These are phyloP conservation scores for Drosophila suzukii DNA, from an alignment of 1,140 invertebrate species.

Conservation along the genomic window DNA sequence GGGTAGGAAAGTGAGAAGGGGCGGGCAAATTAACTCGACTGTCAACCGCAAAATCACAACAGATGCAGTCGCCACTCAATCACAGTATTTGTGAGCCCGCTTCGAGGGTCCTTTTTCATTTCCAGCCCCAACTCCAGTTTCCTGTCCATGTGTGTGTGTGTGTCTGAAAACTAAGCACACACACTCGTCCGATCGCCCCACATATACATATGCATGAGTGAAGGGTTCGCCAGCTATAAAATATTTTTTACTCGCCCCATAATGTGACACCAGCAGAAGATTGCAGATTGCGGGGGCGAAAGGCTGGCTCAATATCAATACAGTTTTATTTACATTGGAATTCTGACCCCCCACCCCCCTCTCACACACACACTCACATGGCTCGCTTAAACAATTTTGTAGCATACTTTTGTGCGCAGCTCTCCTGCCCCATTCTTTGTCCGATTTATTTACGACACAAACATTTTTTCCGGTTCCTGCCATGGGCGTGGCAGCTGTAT, in stretches of 20 bases:
- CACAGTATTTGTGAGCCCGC: slow-evolving; percentile 60
- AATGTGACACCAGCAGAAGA: slow-evolving; percentile 60
- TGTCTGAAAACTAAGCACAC: slow-evolving; percentile 54
- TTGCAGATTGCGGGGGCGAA: neutral
- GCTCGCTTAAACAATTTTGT: slow-evolving; percentile 58
- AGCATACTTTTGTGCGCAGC: slow-evolving; percentile 63
- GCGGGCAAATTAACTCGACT: slow-evolving; percentile 74
- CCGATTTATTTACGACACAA: slow-evolving; percentile 53
- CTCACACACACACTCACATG: slow-evolving; percentile 4
- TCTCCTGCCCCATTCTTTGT: slow-evolving; percentile 14
- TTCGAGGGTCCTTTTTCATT: slow-evolving; percentile 48
- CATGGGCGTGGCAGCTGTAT: slow-evolving; percentile 36
- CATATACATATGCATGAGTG: slow-evolving; percentile 23
- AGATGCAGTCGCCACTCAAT: slow-evolving; percentile 79
- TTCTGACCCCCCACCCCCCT: slow-evolving; percentile 13
- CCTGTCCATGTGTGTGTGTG: neutral
- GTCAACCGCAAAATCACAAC: slow-evolving; percentile 81
- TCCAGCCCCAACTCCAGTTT: neutral
- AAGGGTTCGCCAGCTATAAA: slow-evolving; percentile 62
- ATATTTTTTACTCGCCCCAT: slow-evolving; percentile 62
- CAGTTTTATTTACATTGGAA: slow-evolving; percentile 68
- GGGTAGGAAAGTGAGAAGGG: neutral
- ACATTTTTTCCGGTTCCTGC: slow-evolving; percentile 22
- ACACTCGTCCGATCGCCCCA: slow-evolving; percentile 5
- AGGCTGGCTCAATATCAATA: slow-evolving; percentile 67